Conservation (phyloP, 2,797 vertebrate species). For the Enteromius trimaculatus region DNA sequence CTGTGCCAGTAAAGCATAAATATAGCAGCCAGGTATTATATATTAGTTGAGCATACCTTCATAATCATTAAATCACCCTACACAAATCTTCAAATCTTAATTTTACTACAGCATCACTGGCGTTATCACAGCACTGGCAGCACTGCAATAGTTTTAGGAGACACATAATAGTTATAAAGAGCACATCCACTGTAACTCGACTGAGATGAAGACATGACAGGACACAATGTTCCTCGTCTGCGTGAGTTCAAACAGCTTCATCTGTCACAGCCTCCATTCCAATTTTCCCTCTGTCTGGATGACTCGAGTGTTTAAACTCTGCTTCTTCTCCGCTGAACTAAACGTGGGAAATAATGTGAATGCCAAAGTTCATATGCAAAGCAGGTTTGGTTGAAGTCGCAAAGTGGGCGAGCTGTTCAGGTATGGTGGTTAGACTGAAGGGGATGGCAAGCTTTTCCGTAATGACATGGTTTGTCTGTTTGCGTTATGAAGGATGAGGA, state of each 20-base stretch:
- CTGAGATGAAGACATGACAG: not conserved
- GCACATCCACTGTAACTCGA: not conserved
- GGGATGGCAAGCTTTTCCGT: slow-evolving; percentile 31
- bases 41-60: not conserved
- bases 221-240: too few relatives aligned
- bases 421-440: not conserved
- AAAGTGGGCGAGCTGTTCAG: not conserved
- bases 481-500: slow-evolving; percentile 52
- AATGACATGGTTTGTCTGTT: slow-evolving; percentile 51
- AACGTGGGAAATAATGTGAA: not conserved
- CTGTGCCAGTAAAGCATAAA: not conserved
- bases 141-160: not conserved
- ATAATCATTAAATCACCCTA: not conserved
- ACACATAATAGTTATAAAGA: not conserved
- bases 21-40: too few relatives aligned
- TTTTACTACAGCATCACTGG: not conserved
- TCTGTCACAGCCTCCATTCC: too few relatives aligned
- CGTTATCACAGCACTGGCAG: not conserved
- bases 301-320: not conserved
- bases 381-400: not conserved
- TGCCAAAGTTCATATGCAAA: not conserved
- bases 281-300: not conserved
- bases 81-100: not conserved
- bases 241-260: too few relatives aligned
- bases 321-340: not conserved